A percentile compares a stretch with the other conserved stretches of the same genome.
phyloP scores from a whole-genome alignment of 2,888 invertebrate genomes.

The Polyommatus icarus region DNA sequence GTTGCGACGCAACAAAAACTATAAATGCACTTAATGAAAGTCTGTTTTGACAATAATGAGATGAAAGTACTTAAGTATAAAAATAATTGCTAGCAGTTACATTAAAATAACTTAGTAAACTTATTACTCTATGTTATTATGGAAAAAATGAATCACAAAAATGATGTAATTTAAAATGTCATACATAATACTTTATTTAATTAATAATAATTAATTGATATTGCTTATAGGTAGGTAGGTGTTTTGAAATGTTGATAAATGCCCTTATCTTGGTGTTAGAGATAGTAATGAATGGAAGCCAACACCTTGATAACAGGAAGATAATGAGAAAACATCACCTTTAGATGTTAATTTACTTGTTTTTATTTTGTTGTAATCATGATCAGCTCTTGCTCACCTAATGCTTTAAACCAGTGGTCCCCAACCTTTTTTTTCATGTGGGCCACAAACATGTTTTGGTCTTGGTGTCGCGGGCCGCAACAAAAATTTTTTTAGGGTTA shows the following conservation, averaged over 20 bases:
- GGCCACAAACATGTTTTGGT: too few species aligned
- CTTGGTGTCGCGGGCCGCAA: too few species aligned
- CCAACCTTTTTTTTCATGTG: too few species aligned
- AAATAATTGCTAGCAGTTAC: neutral
- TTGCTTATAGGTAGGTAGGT: slow-evolving; percentile 32
- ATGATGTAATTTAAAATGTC: neutral
- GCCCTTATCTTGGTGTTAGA: slow-evolving; percentile 53
- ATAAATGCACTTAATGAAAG: neutral
- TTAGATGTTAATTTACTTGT: neutral
- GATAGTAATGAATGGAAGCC: slow-evolving; percentile 63
- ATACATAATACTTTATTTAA: neutral
- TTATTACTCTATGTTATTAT: neutral
- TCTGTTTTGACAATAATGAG: neutral
- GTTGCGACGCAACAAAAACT: neutral
- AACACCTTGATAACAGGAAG: slow-evolving; percentile 54
- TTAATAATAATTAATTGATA: neutral
- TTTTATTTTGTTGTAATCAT: neutral
- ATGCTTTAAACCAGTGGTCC: too few species aligned
- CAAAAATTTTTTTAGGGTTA: too few species aligned
- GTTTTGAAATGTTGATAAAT: slow-evolving; percentile 41
- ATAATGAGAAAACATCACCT: slow-evolving; percentile 43
- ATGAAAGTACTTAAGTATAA: neutral
- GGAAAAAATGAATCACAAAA: neutral
- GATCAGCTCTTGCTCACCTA: neutral
- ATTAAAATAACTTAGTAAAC: neutral